A percentile compares a stretch with the other conserved stretches of the same genome.
These are phyloP conservation scores for Fissipunctia ypsillon DNA, from an alignment of 2,888 invertebrate genomes.

Conservation along the genomic window DNA sequence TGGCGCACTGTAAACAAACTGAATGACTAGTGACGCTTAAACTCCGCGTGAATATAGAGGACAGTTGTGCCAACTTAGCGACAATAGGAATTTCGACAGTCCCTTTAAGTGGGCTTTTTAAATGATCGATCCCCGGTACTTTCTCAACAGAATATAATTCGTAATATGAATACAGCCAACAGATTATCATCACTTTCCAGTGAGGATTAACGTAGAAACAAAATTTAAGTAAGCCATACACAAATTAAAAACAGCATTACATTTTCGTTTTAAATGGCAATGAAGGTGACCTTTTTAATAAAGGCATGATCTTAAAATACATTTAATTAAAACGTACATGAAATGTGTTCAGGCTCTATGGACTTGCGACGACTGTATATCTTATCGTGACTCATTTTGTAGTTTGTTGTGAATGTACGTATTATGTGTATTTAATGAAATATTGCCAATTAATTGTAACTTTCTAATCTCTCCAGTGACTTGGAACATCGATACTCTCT, in stretches of 20 bases:
- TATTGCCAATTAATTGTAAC: constrained; percentile 83
- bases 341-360: constrained; percentile 79
- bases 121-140: too few relatives aligned
- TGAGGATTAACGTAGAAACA: constrained; percentile 43
- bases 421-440: constrained; percentile 88
- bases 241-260: constrained; percentile 14
- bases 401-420: constrained; percentile 90
- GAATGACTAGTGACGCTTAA: too few relatives aligned
- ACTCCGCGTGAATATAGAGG: too few relatives aligned
- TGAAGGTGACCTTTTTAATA: constrained; percentile 30
- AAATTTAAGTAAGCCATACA: constrained; percentile 1
- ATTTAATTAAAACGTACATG: constrained; percentile 53
- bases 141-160: too few relatives aligned
- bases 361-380: constrained; percentile 90
- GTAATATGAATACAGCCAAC: constrained; percentile 41
- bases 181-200: constrained; percentile 67
- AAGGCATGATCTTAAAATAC: constrained; percentile 36
- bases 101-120: too few relatives aligned
- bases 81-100: too few relatives aligned
- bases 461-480: constrained; percentile 84
- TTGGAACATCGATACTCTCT: constrained; percentile 86
- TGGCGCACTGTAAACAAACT: too few relatives aligned
- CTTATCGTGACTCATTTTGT: constrained; percentile 88
- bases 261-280: constrained; percentile 47
- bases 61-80: too few relatives aligned